phyloP scores from a whole-genome alignment of 1,140 invertebrate species.

The Pemphigus obesinymphae region DNA sequence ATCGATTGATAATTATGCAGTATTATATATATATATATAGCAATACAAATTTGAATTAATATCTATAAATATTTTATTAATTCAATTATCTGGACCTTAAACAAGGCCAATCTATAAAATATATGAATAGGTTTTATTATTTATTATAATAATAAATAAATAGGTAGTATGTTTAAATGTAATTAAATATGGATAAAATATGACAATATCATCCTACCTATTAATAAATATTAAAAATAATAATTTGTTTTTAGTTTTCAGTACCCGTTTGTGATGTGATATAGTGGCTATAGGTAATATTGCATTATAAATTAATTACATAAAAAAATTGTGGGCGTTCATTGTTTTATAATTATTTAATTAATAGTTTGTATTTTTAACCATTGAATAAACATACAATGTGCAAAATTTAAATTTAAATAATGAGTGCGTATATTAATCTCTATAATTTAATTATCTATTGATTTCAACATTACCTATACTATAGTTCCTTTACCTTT shows the following conservation, averaged over 20 bases:
- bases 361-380: background rate
- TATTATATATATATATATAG: too few relatives aligned
- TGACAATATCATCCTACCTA: too few relatives aligned
- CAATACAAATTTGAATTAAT: too few relatives aligned
- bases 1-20: too few relatives aligned
- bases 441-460: background rate
- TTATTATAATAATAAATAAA: too few relatives aligned
- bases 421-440: background rate
- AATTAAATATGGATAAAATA: too few relatives aligned
- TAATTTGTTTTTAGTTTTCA: background rate
- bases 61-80: too few relatives aligned
- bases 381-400: background rate
- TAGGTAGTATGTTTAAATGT: too few relatives aligned
- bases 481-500: background rate
- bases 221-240: background rate
- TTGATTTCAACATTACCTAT: background rate
- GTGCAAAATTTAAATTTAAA: background rate
- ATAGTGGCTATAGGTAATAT: background rate
- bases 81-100: too few relatives aligned
- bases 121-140: too few relatives aligned
- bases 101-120: too few relatives aligned
- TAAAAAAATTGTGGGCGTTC: background rate
- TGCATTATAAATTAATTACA: background rate
- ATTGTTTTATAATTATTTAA: background rate
- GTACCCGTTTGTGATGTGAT: background rate